Conservation (phyloP, 2,797 vertebrate genomes). For the Sebastes baramenuke region DNA sequence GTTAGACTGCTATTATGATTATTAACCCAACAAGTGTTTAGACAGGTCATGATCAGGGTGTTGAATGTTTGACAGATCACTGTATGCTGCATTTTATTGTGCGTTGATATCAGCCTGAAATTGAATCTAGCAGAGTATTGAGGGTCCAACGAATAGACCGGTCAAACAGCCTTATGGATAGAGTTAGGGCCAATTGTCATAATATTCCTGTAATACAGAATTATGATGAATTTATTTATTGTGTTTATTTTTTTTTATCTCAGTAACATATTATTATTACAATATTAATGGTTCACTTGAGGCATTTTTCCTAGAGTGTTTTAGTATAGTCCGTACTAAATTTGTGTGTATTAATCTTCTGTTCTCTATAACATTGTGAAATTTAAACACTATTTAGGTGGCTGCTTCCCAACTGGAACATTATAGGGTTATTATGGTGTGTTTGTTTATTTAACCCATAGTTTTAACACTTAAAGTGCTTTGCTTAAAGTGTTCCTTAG, state of each 20-base stretch:
- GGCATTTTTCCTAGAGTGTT: no score
- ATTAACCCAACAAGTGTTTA: not conserved
- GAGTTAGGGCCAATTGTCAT: not conserved
- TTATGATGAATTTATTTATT: not conserved
- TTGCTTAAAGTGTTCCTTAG: not conserved
- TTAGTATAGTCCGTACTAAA: not conserved
- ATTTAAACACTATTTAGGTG: no score
- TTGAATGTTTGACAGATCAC: conserved; percentile 1
- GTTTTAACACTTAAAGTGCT: not conserved
- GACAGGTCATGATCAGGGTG: not conserved
- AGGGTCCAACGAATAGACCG: not conserved
- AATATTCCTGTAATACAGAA: not conserved
- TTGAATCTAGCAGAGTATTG: not conserved
- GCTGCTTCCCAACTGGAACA: no score
- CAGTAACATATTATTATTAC: not conserved
- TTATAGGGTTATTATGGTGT: no score
- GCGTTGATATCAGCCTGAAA: not conserved
- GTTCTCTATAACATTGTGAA: no score
- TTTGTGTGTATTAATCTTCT: no score
- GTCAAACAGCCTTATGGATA: not conserved
- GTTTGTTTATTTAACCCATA: no score
- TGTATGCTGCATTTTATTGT: not conserved
- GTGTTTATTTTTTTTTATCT: not conserved
- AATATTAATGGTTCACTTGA: not conserved
- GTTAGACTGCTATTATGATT: not conserved